Percentiles rank a stretch among this genome's conserved stretches.
Conservation (phyloP, 2,113 vertebrate species). For the Tachycineta bicolor region DNA sequence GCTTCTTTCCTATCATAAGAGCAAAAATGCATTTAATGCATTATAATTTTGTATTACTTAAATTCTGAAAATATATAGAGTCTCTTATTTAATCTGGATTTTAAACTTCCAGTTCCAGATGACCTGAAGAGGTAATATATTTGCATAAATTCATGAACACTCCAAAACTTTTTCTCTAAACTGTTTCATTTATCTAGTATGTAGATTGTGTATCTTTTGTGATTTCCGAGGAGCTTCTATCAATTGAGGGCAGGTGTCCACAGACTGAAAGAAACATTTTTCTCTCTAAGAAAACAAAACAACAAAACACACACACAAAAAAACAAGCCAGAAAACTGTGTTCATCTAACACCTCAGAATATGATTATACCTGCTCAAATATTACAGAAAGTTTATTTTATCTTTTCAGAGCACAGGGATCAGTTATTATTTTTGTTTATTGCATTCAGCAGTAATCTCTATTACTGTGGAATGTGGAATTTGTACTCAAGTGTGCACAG, state of each 20-base stretch:
- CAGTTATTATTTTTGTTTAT: background rate
- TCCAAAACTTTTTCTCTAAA: background rate
- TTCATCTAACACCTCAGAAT: background rate
- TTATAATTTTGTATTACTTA: background rate
- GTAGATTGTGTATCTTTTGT: background rate
- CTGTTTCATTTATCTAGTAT: background rate
- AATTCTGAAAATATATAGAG: background rate
- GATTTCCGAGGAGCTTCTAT: background rate
- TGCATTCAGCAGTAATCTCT: background rate
- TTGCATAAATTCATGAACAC: background rate
- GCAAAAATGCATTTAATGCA: background rate
- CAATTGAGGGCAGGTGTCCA: background rate
- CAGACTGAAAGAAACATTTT: background rate
- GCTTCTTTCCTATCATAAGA: background rate
- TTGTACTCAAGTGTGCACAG: background rate
- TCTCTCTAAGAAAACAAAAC: background rate
- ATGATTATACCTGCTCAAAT: background rate
- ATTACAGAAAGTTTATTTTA: background rate
- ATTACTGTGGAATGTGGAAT: background rate
- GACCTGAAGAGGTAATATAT: background rate
- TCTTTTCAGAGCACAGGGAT: background rate
- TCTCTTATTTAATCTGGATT: background rate
- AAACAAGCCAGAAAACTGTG: background rate
- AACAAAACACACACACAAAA: background rate
- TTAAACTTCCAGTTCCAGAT: background rate